Conservation (phyloP, 2,113 vertebrate species). For the Thalassarche chlororhynchos region DNA sequence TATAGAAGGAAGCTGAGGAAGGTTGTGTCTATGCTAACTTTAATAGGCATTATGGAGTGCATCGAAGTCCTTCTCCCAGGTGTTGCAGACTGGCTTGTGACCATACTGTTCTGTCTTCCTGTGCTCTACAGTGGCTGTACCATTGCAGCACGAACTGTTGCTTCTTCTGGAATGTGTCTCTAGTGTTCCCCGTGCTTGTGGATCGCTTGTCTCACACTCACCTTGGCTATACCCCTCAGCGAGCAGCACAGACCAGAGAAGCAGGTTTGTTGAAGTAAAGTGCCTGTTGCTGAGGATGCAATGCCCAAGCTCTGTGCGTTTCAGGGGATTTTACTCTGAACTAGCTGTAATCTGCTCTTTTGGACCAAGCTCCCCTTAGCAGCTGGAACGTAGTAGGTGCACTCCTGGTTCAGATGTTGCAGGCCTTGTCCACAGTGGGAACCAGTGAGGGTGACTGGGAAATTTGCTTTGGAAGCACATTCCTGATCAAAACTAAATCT, state of each 20-base stretch:
- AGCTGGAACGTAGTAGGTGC: neutral
- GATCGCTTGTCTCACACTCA: neutral
- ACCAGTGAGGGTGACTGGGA: neutral
- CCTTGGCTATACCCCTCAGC: neutral
- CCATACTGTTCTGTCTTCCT: neutral
- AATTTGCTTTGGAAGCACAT: neutral
- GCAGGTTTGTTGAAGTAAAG: neutral
- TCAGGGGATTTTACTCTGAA: neutral
- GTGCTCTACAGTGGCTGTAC: neutral
- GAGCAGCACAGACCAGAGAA: neutral
- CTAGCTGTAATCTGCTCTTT: neutral
- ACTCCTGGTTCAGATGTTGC: neutral
- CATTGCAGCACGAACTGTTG: neutral
- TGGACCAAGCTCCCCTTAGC: neutral
- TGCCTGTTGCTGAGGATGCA: neutral
- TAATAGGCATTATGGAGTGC: neutral
- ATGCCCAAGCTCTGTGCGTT: neutral
- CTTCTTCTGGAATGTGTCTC: neutral
- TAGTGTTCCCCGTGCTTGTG: accelerated
- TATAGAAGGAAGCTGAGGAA: neutral
- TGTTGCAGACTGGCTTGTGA: neutral
- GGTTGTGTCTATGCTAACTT: neutral
- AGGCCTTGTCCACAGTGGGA: neutral
- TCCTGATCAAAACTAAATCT: neutral
- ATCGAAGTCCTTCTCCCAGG: neutral